These are phyloP conservation scores for Vimba vimba DNA, from an alignment of 2,113 vertebrate genomes.

Conservation along the genomic window DNA sequence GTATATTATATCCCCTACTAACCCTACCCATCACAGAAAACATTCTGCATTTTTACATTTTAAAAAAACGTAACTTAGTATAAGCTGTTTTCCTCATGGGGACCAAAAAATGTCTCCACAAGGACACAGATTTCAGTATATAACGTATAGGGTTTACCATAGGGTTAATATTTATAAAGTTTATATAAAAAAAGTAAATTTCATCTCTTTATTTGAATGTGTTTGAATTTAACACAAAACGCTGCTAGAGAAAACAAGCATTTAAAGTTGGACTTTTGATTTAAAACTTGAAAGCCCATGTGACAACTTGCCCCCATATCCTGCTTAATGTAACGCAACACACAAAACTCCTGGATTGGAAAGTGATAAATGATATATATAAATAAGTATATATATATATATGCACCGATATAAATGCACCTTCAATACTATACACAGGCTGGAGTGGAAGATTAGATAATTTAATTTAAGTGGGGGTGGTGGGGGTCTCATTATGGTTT, in stretches of 20 bases:
- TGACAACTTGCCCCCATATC: not conserved
- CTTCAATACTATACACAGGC: not conserved
- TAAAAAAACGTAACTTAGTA: not conserved
- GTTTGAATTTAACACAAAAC: no score
- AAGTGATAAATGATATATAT: not conserved
- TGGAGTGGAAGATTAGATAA: not conserved
- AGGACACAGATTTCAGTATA: no score
- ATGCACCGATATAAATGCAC: not conserved
- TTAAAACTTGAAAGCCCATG: not conserved
- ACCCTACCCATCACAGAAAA: not conserved
- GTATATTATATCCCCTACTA: no score
- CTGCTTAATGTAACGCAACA: not conserved
- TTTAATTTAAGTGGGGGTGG: not conserved
- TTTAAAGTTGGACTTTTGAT: no score
- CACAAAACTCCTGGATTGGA: not conserved
- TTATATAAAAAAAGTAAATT: no score
- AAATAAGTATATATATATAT: not conserved
- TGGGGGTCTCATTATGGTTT: not conserved
- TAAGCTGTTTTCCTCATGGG: not conserved
- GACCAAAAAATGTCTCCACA: no score
- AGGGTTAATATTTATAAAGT: no score
- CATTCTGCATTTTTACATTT: not conserved
- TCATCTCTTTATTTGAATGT: no score
- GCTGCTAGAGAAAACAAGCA: no score
- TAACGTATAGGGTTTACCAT: no score